Percentiles rank a stretch among this genome's conserved stretches.
Conservation (phyloP, 1,140 invertebrate species). For the Zaprionus nigranus region DNA sequence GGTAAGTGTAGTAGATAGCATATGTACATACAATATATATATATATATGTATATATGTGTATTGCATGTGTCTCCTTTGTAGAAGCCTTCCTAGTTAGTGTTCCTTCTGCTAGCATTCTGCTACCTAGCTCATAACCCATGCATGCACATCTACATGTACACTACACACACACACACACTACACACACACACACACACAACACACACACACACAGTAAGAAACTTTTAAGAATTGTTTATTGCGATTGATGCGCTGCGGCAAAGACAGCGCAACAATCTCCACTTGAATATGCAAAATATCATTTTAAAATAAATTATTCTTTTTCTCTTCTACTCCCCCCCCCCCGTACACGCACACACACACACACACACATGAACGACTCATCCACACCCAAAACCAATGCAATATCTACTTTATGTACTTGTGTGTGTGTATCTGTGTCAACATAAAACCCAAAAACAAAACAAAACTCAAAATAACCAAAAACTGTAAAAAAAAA, state of each 20-base stretch:
- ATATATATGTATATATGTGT: background rate
- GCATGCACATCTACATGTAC: background rate
- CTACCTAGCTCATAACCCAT: slow-evolving; percentile 4
- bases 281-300: slow-evolving; percentile 58
- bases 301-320: slow-evolving; percentile 72
- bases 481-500: slow-evolving; percentile 14
- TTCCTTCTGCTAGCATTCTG: slow-evolving; percentile 1
- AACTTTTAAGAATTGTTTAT: slow-evolving; percentile 33
- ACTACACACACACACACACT: slow-evolving; percentile 1
- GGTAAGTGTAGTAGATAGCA: slow-evolving; percentile 57
- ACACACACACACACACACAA: slow-evolving; percentile 7
- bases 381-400: slow-evolving; percentile 28
- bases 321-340: slow-evolving; percentile 75
- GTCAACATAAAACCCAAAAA: slow-evolving; percentile 29
- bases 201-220: slow-evolving; percentile 10
- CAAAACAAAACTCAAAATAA: slow-evolving; percentile 18
- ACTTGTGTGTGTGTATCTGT: slow-evolving; percentile 62
- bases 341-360: slow-evolving; percentile 32
- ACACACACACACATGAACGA: slow-evolving; percentile 44
- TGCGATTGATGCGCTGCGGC: slow-evolving; percentile 19
- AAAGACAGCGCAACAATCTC: slow-evolving; percentile 34
- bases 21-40: background rate
- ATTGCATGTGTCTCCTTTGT: background rate
- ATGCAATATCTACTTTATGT: slow-evolving; percentile 54
- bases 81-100: slow-evolving; percentile 10